phyloP scores from a whole-genome alignment of 2,797 vertebrate species.

The Rhinatrema bivittatum region DNA sequence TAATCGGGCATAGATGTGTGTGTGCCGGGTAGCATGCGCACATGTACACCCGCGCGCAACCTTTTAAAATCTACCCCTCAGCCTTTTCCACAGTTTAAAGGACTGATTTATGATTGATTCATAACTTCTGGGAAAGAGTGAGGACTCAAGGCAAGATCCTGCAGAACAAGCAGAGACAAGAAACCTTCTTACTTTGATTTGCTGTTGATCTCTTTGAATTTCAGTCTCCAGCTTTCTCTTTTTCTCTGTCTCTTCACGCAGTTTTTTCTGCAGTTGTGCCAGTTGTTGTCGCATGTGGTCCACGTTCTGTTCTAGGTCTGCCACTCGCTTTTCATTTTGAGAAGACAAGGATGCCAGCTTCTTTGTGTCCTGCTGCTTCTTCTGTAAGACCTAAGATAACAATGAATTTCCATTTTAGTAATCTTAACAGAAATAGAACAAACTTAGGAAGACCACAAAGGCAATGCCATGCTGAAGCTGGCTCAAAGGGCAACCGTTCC shows the following conservation, averaged over 20 bases:
- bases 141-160: no score
- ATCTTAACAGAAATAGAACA: no score
- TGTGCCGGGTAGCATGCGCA: no score
- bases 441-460: no score
- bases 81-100: no score
- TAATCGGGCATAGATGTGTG: no score
- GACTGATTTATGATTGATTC: no score
- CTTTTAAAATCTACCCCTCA: no score
- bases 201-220: slow-evolving; percentile 55
- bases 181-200: slow-evolving; percentile 51
- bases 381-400: slow-evolving; percentile 49
- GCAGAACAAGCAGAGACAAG: slow-evolving; percentile 14
- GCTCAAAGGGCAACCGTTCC: no score
- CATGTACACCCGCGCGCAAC: no score
- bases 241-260: slow-evolving; percentile 47
- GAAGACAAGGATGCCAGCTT: slow-evolving; percentile 60
- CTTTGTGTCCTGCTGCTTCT: slow-evolving; percentile 54
- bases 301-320: slow-evolving; percentile 64
- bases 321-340: slow-evolving; percentile 61
- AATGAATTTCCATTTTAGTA: slow-evolving; percentile 20
- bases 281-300: slow-evolving; percentile 69
- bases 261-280: slow-evolving; percentile 56
- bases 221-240: slow-evolving; percentile 56
- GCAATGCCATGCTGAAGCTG: no score
- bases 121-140: no score